Percentiles rank a stretch among this genome's conserved stretches.
Evolutionary conservation across 2,888 invertebrate species (phyloP).

Genomic region (Selenia dentaria): DNA sequence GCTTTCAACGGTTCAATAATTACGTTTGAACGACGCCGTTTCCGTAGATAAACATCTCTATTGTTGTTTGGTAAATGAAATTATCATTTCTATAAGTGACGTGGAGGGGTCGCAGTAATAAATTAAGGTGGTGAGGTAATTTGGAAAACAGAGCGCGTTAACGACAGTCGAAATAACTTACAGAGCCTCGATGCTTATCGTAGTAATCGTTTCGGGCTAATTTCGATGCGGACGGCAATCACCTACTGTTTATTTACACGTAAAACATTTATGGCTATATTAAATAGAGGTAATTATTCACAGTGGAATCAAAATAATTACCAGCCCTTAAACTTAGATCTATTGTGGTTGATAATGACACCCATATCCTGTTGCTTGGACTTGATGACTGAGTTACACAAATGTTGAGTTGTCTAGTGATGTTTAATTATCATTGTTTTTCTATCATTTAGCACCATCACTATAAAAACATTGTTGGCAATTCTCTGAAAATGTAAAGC

Average conservation of each 20-base stretch:
- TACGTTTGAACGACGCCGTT: constrained; percentile 42
- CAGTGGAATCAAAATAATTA: neutral
- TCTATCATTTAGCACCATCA: no score
- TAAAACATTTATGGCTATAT: constrained; percentile 46
- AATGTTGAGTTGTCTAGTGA: constrained; percentile 7
- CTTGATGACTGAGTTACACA: constrained; percentile 28
- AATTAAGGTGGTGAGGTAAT: constrained; percentile 59
- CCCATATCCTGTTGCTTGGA: constrained; percentile 38
- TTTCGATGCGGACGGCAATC: constrained; percentile 47
- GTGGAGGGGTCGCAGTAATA: constrained; percentile 50
- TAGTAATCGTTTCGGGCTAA: constrained; percentile 67
- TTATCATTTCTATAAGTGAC: constrained; percentile 63
- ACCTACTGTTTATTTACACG: constrained; percentile 57
- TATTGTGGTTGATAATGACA: constrained; percentile 31
- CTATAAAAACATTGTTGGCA: no score
- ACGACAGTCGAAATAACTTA: constrained; percentile 68
- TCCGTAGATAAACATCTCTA: constrained; percentile 55
- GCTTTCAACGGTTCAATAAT: constrained; percentile 52
- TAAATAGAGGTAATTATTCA: constrained; percentile 19
- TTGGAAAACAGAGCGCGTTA: constrained; percentile 61
- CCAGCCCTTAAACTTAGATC: constrained; percentile 38
- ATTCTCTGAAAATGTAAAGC: no score
- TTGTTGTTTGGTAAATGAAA: constrained; percentile 69
- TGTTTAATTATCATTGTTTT: neutral
- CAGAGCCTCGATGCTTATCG: constrained; percentile 60